Conservation (phyloP, 2,797 vertebrate genomes). For the Pantherophis alleghaniensis region DNA sequence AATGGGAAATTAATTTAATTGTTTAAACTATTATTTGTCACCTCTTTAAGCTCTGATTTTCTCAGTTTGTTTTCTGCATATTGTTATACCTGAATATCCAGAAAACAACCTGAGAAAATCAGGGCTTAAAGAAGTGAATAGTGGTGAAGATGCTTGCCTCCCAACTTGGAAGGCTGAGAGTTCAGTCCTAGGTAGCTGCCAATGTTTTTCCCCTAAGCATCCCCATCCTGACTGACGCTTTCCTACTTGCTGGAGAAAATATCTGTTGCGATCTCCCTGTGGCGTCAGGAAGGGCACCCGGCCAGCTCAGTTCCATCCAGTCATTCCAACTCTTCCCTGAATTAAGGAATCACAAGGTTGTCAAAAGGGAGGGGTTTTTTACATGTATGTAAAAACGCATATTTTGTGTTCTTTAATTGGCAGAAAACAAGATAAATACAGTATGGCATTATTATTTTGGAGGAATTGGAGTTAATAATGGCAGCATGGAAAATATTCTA, state of each 20-base stretch:
- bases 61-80: neutral
- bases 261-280: too few relatives aligned
- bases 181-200: too few relatives aligned
- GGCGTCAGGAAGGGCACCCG: too few relatives aligned
- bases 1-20: neutral
- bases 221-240: too few relatives aligned
- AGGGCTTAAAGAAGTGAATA: neutral
- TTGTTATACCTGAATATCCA: neutral
- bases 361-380: too few relatives aligned
- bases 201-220: too few relatives aligned
- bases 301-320: too few relatives aligned
- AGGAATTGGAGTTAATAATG: neutral
- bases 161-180: too few relatives aligned
- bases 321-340: too few relatives aligned
- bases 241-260: too few relatives aligned
- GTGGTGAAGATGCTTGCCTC: neutral
- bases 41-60: neutral
- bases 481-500: neutral
- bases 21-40: neutral
- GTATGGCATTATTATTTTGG: neutral
- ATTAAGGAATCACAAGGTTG: too few relatives aligned
- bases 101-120: neutral
- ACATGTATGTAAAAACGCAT: neutral
- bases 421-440: neutral
- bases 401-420: neutral